These are phyloP conservation scores for Cephus nigrinus DNA, from an alignment of 2,888 invertebrate species.

Conservation along the genomic window DNA sequence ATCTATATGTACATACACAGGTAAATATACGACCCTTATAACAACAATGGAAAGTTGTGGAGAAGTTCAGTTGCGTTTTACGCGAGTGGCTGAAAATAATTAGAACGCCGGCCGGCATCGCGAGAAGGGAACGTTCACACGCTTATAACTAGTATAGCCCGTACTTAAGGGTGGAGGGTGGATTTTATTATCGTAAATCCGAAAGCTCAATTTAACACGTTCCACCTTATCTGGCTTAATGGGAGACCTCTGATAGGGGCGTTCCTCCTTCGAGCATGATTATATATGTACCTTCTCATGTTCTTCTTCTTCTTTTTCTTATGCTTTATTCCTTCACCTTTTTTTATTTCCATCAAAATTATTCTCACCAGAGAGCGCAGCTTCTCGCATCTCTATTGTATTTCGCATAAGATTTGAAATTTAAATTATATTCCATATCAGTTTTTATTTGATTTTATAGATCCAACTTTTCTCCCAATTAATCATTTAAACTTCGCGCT, in stretches of 20 bases:
- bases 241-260: neutral
- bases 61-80: constrained; percentile 1
- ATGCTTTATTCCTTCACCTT: neutral
- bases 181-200: constrained; percentile 1
- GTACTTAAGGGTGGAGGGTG: neutral
- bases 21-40: neutral
- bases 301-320: neutral
- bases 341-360: neutral
- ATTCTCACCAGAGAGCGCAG: neutral
- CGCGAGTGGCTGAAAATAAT: neutral
- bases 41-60: neutral
- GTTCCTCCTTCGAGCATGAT: neutral
- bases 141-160: neutral
- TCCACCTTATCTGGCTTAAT: neutral
- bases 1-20: neutral
- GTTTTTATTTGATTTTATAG: neutral
- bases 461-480: neutral
- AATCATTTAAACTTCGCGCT: neutral
- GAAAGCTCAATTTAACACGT: constrained; percentile 6
- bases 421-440: neutral
- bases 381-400: neutral
- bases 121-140: neutral
- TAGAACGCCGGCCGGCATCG: neutral
- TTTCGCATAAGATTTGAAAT: neutral
- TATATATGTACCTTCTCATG: neutral